These are phyloP conservation scores for Drosophila neocordata DNA, from an alignment of 1,140 invertebrate genomes.

Conservation along the genomic window DNA sequence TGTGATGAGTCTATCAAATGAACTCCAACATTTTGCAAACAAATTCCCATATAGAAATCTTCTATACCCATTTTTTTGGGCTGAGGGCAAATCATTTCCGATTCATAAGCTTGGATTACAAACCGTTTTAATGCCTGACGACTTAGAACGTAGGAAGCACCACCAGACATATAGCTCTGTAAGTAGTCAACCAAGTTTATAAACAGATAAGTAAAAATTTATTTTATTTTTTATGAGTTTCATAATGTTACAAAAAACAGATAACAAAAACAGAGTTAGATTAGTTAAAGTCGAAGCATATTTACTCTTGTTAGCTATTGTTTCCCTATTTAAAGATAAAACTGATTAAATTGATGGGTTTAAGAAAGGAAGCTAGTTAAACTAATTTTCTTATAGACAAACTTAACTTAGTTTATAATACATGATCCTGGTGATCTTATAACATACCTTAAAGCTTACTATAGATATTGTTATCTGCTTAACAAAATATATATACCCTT, in stretches of 20 bases:
- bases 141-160: slow-evolving; percentile 96
- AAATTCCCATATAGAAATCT: slow-evolving; percentile 97
- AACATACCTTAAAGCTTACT: not conserved
- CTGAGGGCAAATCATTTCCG: slow-evolving; percentile 87
- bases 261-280: not conserved
- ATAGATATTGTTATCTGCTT: not conserved
- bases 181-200: not conserved
- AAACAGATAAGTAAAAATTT: not conserved
- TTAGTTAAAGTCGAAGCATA: not conserved
- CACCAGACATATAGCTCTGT: slow-evolving; percentile 97
- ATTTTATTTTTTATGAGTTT: not conserved
- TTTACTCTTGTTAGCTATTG: not conserved
- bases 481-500: not conserved
- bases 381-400: too few species aligned
- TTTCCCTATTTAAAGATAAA: too few species aligned
- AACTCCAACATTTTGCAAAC: slow-evolving; percentile 94
- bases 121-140: slow-evolving; percentile 89
- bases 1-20: slow-evolving; percentile 74
- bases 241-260: not conserved
- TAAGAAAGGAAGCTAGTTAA: too few species aligned
- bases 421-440: too few species aligned
- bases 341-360: too few species aligned
- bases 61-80: slow-evolving; percentile 90
- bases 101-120: slow-evolving; percentile 87
- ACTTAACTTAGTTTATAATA: too few species aligned